Base-by-base conservation (phyloP, 2,888 invertebrate species). In the Campopleginae sp. region DNA sequence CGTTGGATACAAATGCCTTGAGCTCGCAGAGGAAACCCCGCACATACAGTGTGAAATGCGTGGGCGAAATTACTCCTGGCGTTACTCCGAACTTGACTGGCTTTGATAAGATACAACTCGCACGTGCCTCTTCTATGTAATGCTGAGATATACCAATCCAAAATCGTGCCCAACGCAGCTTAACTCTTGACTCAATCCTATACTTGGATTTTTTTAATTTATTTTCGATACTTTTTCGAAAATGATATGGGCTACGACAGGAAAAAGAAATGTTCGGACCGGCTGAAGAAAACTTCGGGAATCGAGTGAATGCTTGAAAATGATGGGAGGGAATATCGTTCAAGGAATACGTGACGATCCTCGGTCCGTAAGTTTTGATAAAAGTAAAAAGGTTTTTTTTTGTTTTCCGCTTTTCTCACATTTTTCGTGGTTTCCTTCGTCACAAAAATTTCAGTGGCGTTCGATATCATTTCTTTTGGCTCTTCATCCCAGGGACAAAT, bases 51-150 rank as follows among this genome's bases (percentile, higher is more conserved):
- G 71, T 72, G 51, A 85, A 77, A 77, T 84, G 88, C 89, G 88
- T 89, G 89, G 90, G 90, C 86, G 88, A 86, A 89, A 90, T 89
- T 84, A 88, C 85, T 85, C 83, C 80, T 87, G 85, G 86, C 89
- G 90, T 90, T 89, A 88, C 88, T 89, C 86, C 88, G 89, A 90
- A 90, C 90, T 87, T 86, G 84, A 85, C 85, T 90, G 89, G 89
- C 89, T 89, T 88, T 88, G 86, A 86, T 83, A 88, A 87, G 86
- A 86, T 87, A 72, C 12, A 23, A 54, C 61, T 31, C 74, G 68
- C 68, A 74, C 42, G 71, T 46, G 68, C 65, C 33, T 51, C 51
- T 54, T 6, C 44, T 44, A 31, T 78, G 54, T 27, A 23, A 42
- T 19, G 14, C 44, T 19, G 44, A 2, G 38, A 38, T 7, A n/a